Base-by-base conservation (phyloP, 92 coral and sea anemone species). In the Epizoanthus illoricatus region DNA sequence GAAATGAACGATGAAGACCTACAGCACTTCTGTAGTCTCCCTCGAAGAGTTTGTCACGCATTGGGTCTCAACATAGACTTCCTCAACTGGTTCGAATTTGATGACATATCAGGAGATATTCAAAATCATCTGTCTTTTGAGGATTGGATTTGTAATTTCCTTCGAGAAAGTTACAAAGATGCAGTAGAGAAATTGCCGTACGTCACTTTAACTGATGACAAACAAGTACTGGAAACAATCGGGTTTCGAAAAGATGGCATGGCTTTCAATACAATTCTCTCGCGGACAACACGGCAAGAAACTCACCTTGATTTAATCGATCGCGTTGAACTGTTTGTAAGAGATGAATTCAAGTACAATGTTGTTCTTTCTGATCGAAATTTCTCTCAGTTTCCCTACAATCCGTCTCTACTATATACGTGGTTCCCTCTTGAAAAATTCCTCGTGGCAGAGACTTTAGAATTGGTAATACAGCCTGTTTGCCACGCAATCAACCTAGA, bases 51-150 rank as follows among this genome's bases (percentile, higher is more conserved):
- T 8, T 86, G 87, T 55, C 18, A 64, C 23, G 41, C 71, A 18
- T 86, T 89, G 20, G 92, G 92, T 8, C 84, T 89, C 13, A n/a
- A 41, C 11, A 75, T 24, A 19, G 80, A 81, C 87, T 81, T 90
- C 52, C 75, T 90, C 17, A 69, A 88, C 20, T 54, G 69, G 42
- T 69, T 87, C 42, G 4, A 76, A 28, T 61, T 60, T 12, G 84
- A 87, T 4, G 55, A 56, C 17, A 20, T 87, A 3, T 81, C 81
- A 8, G 74, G 69, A 0, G 85, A 88, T 12, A 40, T 85, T 60
- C 70, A 21, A 43, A 71, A 75, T n/a, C 94, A 88, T 56, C n/a
- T 47, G 57, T 54, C 82, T 0, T 8, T 76, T 15, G 54, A 45
- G 57, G 87, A 76, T 5, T 88, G 91, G 89, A 62, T 90, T 55